Conservation (phyloP, 2,113 vertebrate species). For the Miniopterus natalensis region DNA sequence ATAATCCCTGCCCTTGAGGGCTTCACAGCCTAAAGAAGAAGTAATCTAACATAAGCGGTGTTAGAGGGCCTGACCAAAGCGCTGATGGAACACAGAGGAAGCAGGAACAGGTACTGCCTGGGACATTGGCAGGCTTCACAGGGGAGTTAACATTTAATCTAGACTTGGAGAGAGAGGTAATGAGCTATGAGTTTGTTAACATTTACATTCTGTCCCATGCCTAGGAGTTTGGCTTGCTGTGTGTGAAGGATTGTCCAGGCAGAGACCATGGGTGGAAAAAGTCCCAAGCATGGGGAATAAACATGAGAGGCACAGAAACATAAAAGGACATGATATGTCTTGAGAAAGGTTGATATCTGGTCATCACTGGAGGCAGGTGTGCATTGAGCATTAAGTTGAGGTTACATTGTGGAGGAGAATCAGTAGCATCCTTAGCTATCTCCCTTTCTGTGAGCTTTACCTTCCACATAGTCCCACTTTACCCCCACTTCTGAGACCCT, state of each 20-base stretch:
- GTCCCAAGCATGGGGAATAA: not conserved
- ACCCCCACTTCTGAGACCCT: not conserved
- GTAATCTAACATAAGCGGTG: not conserved
- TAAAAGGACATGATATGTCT: not conserved
- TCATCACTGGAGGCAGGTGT: not conserved
- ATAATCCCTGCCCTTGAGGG: not conserved
- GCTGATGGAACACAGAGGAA: not conserved
- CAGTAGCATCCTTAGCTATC: not conserved
- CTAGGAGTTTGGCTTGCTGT: constrained; percentile 37
- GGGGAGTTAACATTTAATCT: not conserved
- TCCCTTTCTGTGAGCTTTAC: not conserved
- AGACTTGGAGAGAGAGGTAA: not conserved
- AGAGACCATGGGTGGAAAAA: not conserved
- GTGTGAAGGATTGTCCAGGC: not conserved
- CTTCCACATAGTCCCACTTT: not conserved
- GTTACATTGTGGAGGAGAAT: not conserved
- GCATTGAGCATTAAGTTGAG: not conserved
- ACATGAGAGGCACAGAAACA: not conserved
- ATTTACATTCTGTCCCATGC: constrained; percentile 61
- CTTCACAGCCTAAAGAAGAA: not conserved
- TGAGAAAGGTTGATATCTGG: not conserved
- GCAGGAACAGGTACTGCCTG: not conserved
- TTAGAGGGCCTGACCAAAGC: not conserved
- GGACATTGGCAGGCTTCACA: not conserved
- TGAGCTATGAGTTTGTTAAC: constrained; percentile 58